phyloP scores from a whole-genome alignment of 2,113 vertebrate genomes.

The Tachysurus fulvidraco region DNA sequence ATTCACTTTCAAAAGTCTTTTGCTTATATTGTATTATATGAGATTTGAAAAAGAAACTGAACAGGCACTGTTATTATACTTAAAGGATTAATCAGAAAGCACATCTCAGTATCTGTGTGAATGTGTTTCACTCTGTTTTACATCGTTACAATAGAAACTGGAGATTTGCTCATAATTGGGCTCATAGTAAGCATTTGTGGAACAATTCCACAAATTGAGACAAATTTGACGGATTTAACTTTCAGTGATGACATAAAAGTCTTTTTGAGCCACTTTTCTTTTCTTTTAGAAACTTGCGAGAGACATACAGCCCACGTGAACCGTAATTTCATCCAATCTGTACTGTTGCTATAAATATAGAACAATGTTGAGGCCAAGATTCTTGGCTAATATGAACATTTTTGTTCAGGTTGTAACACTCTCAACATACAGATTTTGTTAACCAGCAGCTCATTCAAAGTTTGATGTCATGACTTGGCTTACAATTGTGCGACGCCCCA shows the following conservation, averaged over 20 bases:
- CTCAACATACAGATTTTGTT: background rate
- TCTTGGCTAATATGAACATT: background rate
- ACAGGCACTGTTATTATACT: background rate
- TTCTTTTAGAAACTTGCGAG: background rate
- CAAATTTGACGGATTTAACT: background rate
- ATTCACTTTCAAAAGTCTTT: background rate
- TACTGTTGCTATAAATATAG: background rate
- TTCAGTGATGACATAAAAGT: constrained; percentile 12
- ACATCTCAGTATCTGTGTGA: background rate
- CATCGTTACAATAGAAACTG: background rate
- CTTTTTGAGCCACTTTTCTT: background rate
- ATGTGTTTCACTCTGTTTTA: background rate
- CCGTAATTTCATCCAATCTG: background rate
- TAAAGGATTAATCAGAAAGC: background rate
- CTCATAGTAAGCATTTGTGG: background rate
- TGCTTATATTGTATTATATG: background rate
- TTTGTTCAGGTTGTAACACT: background rate
- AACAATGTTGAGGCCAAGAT: background rate
- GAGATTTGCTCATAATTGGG: background rate
- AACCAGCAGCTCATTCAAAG: background rate
- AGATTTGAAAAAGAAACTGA: background rate
- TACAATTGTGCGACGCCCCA: background rate
- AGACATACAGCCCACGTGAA: background rate
- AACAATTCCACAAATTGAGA: background rate
- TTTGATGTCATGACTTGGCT: background rate